These are phyloP conservation scores for Cynaeus angustus DNA, from an alignment of 2,888 invertebrate species.

Conservation along the genomic window DNA sequence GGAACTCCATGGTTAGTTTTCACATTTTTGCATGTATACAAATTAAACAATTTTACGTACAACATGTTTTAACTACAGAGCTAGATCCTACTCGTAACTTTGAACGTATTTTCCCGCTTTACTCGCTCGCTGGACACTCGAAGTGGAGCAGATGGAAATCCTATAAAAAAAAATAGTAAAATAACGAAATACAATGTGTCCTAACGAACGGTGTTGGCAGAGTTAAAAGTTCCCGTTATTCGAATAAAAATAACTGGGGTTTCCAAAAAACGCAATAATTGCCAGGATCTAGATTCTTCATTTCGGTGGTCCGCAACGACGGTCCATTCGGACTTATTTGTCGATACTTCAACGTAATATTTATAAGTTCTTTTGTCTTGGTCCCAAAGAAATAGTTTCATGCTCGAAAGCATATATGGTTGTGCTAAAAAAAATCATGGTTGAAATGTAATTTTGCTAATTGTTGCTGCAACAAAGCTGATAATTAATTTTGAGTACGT, in stretches of 20 bases:
- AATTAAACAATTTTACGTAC: too few relatives aligned
- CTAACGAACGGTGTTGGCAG: neutral
- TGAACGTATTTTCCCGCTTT: too few relatives aligned
- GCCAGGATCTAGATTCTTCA: constrained; percentile 15
- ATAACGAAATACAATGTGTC: neutral
- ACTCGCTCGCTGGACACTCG: neutral
- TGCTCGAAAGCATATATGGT: constrained; percentile 7
- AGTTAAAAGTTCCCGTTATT: constrained; percentile 6
- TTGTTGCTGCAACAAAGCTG: too few relatives aligned
- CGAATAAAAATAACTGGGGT: constrained; percentile 5
- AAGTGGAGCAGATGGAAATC: neutral
- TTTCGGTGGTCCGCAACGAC: constrained; percentile 12
- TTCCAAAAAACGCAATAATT: constrained; percentile 5
- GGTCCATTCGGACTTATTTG: constrained; percentile 3
- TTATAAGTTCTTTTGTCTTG: constrained; percentile 13
- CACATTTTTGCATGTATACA: too few relatives aligned
- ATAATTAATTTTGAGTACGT: too few relatives aligned
- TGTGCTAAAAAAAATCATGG: constrained; percentile 26
- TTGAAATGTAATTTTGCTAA: too few relatives aligned
- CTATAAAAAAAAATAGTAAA: neutral
- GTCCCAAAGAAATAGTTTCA: constrained; percentile 21
- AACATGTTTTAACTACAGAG: too few relatives aligned
- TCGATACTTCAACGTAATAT: constrained; percentile 7
- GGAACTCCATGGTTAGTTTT: constrained; percentile 64
- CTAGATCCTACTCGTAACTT: too few relatives aligned